Conservation (phyloP, 1,140 invertebrate genomes). For the Drosophila rufa region DNA sequence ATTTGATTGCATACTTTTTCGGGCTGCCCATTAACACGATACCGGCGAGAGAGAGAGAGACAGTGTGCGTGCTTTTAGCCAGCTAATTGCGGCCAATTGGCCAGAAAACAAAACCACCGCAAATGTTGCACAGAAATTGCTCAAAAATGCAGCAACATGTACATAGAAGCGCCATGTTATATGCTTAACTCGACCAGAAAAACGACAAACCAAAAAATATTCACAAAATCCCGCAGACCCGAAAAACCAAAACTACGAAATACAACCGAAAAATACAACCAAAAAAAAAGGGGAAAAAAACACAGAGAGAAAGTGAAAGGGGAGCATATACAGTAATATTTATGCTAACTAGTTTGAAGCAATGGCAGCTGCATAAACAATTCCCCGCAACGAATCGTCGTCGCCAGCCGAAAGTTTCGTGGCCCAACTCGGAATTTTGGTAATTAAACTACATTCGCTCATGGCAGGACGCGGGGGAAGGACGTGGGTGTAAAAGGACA, state of each 20-base stretch:
- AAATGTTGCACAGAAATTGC: conserved; percentile 26
- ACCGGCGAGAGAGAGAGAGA: conserved; percentile 9
- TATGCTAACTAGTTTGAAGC: conserved; percentile 62
- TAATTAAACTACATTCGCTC: conserved; percentile 38
- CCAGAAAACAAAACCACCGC: conserved; percentile 51
- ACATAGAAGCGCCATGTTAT: conserved; percentile 6
- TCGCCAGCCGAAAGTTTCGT: conserved; percentile 14
- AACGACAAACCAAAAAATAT: conserved; percentile 25
- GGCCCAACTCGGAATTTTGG: conserved; percentile 36
- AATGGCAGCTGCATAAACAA: conserved; percentile 74
- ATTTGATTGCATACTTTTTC: conserved; percentile 79
- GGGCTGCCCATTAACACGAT: conserved; percentile 71
- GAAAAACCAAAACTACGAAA: neutral
- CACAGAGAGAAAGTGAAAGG: conserved; percentile 9
- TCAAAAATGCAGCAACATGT: conserved; percentile 11
- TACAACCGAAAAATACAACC: no score
- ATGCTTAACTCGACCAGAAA: conserved; percentile 32
- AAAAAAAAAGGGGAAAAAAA: conserved; percentile 20
- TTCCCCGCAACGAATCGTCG: conserved; percentile 24
- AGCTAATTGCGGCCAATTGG: conserved; percentile 66
- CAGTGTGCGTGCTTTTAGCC: conserved; percentile 47
- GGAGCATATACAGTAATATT: conserved; percentile 54
- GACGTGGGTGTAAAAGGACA: conserved; percentile 14
- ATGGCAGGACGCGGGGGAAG: no score
- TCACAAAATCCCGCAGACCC: conserved; percentile 10